Percentiles rank a stretch among this genome's conserved stretches.
Evolutionary conservation across 2,888 invertebrate genomes (phyloP).

Genomic region (Ophion slaviceki): DNA sequence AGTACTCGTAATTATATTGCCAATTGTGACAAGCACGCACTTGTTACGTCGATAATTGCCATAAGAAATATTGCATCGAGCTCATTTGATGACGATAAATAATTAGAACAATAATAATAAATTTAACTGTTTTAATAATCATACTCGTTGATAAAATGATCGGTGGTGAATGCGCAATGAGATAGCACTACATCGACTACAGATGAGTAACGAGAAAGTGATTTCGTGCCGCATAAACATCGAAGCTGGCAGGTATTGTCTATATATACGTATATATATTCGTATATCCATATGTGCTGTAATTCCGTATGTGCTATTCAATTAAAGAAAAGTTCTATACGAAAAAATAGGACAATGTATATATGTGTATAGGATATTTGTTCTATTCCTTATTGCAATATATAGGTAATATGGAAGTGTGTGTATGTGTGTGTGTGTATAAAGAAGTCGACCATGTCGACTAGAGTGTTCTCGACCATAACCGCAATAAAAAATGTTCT

Average conservation of each 20-base stretch:
- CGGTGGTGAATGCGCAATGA: not conserved
- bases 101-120: no score
- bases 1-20: no score
- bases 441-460: no score
- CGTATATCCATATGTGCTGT: no score
- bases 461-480: slow-evolving; percentile 11
- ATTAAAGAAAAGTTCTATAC: no score
- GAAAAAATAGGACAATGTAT: not conserved
- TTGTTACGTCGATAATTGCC: no score
- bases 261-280: not conserved
- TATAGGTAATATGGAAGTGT: not conserved
- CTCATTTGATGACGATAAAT: no score
- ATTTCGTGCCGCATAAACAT: slow-evolving; percentile 6
- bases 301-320: no score
- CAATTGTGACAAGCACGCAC: no score
- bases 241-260: not conserved
- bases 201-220: slow-evolving; percentile 15
- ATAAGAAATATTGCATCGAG: no score
- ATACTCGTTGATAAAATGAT: slow-evolving; percentile 4
- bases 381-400: not conserved
- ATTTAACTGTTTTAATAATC: no score
- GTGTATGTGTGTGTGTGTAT: not conserved
- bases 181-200: slow-evolving; percentile 5
- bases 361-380: not conserved
- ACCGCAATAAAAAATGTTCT: not conserved